phyloP scores from a whole-genome alignment of 1,140 invertebrate species.

The Panonychus citri region DNA sequence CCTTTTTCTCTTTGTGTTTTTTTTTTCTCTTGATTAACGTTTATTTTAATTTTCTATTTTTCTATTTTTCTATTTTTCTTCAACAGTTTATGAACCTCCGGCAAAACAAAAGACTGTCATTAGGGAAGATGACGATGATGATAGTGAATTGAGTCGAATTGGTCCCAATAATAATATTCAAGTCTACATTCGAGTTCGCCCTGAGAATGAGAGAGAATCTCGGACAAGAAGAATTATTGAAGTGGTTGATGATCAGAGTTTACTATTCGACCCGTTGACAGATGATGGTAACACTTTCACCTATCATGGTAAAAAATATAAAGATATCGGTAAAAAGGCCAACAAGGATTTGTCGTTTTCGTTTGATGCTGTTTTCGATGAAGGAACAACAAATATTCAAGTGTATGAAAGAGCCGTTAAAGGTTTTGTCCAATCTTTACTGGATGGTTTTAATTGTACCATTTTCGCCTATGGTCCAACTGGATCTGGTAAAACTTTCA shows the following conservation, averaged over 20 bases:
- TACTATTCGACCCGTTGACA: conserved; percentile 73
- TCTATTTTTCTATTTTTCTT: no score
- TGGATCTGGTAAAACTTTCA: conserved; percentile 84
- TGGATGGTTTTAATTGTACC: conserved; percentile 61
- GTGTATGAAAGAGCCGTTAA: conserved; percentile 56
- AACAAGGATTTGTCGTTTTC: conserved; percentile 66
- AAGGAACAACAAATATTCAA: conserved; percentile 35
- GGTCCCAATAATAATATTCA: neutral
- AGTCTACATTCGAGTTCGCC: conserved; percentile 54
- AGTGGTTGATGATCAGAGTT: conserved; percentile 41
- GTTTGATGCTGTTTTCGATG: conserved; percentile 60
- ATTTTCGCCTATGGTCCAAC: conserved; percentile 80
- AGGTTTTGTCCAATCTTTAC: conserved; percentile 41
- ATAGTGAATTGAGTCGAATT: neutral
- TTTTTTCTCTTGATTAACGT: no score
- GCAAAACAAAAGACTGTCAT: neutral
- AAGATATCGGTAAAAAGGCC: conserved; percentile 52
- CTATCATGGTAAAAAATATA: conserved; percentile 50
- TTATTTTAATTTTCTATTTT: no score
- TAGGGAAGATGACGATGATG: neutral
- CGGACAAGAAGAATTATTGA: conserved; percentile 19
- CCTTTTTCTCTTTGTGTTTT: no score
- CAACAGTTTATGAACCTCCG: neutral
- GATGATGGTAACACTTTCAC: conserved; percentile 54
- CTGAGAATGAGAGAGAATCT: conserved; percentile 38